Evolutionary conservation across 2,797 vertebrate species (phyloP).

Genomic region (Podarcis siculus): DNA sequence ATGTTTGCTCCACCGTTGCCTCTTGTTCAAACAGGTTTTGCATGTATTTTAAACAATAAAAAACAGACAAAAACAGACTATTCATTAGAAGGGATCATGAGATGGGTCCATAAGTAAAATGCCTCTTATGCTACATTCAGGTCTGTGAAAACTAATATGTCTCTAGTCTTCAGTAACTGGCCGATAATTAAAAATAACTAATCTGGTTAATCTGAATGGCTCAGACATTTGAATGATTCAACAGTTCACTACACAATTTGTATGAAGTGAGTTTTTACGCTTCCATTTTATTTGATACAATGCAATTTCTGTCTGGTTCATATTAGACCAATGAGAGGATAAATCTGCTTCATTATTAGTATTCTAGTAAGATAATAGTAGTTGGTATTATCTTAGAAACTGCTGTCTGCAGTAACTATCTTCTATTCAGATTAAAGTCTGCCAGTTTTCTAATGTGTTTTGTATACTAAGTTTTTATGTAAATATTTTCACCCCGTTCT

Average conservation of each 20-base stretch:
- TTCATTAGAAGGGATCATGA: not conserved
- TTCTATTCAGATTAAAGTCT: not conserved
- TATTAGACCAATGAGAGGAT: not conserved
- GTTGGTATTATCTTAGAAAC: not conserved
- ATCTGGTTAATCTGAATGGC: not conserved
- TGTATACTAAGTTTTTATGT: not conserved
- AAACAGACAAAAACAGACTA: not conserved
- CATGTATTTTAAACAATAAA: not conserved
- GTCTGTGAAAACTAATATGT: not conserved
- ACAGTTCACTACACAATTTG: not conserved
- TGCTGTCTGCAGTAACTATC: not conserved
- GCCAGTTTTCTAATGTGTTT: not conserved
- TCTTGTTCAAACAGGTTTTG: not conserved
- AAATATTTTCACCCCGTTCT: not conserved
- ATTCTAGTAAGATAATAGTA: too few species aligned
- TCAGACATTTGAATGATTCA: not conserved
- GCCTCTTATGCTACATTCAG: not conserved
- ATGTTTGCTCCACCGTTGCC: not conserved
- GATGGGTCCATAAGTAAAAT: not conserved
- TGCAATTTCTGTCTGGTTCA: not conserved
- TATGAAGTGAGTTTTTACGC: not conserved
- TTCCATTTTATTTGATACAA: not conserved
- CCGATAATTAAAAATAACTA: not conserved
- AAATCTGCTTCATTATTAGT: not conserved
- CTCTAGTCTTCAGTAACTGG: not conserved